Percentiles rank a stretch among this genome's conserved stretches.
These are phyloP conservation scores for Reinhardtius hippoglossoides DNA, from an alignment of 2,113 vertebrate species.

Conservation along the genomic window DNA sequence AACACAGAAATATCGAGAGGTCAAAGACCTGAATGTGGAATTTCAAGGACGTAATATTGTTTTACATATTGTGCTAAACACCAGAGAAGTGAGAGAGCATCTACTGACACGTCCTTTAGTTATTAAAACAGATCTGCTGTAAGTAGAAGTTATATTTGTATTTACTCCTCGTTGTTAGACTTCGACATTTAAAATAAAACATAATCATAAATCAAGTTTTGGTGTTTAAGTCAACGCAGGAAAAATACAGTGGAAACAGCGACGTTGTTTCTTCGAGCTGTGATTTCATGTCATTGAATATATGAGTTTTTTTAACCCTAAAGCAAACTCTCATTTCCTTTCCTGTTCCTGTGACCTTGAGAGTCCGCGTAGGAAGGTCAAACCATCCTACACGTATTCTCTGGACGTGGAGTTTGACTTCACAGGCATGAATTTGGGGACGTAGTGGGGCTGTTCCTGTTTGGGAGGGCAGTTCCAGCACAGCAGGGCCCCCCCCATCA, in stretches of 20 bases:
- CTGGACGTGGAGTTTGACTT: constrained; percentile 65
- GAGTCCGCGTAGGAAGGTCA: not conserved
- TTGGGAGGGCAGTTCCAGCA: constrained; percentile 91
- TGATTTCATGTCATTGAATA: not conserved
- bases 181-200: not conserved
- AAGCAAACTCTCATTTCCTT: not conserved
- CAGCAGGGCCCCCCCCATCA: constrained; percentile 88
- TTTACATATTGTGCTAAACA: not conserved
- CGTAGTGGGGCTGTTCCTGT: constrained; percentile 74
- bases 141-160: not conserved
- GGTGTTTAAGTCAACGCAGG: too few species aligned
- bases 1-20: not conserved
- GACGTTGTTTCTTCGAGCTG: too few species aligned
- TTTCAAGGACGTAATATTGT: not conserved
- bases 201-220: not conserved
- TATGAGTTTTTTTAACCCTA: not conserved
- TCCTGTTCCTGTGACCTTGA: not conserved
- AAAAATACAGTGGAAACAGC: too few species aligned
- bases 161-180: not conserved
- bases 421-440: constrained; percentile 64
- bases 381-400: constrained; percentile 72
- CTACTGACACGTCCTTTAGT: not conserved
- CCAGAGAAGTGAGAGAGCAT: not conserved
- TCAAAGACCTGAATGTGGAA: not conserved
- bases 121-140: not conserved